Evolutionary conservation across 2,113 vertebrate species (phyloP), one percentile per base, ranked within the genome.

Genomic region (Cyprinodon brontotheroides): DNA sequence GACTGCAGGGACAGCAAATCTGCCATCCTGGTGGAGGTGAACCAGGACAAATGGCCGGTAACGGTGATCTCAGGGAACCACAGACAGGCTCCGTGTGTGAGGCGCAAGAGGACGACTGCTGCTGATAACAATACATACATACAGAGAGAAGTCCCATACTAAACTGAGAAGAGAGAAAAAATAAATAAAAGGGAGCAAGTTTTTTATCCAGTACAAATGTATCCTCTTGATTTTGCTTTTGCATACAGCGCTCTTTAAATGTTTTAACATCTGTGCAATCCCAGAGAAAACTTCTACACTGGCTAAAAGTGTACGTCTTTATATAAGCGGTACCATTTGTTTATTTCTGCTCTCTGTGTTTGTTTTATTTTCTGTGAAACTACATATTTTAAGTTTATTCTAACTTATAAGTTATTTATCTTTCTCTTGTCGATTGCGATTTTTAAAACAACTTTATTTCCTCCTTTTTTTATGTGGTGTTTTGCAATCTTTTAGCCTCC

Each of bases 391-490:
- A 95, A 87, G 90, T 94, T 87, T 95, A 96, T 95, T 95, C 93
- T 97, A 96, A 97, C 93, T 97, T 97, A 96, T 97, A 95, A 92
- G 93, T 96, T 98, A 97, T 98, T 98, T 98, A 97, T 96, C 94
- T 95, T 94, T 92, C 88, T 83, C 87, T 29, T 29, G 29, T 29
- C 29, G 29, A 29, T 82, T 94, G 94, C 93, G 88, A 92, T 92
- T 94, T 78, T 82, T 81, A 84, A 91, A 93, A 92, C 92, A 89
- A 94, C 94, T 61, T 65, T 92, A 85, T 92, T 29, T 29, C 29
- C 29, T 29, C 29, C 29, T 29, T 29, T 29, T 29, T 29, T 29
- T 29, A 29, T 86, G 92, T 90, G 95, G 91, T 94, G 38, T 85
- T 91, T 94, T 92, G 92, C 94, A 89, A 95, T 95, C 93, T 90